These are phyloP conservation scores for Hemichromis elongatus DNA, from an alignment of 2,113 vertebrate species.

Conservation along the genomic window DNA sequence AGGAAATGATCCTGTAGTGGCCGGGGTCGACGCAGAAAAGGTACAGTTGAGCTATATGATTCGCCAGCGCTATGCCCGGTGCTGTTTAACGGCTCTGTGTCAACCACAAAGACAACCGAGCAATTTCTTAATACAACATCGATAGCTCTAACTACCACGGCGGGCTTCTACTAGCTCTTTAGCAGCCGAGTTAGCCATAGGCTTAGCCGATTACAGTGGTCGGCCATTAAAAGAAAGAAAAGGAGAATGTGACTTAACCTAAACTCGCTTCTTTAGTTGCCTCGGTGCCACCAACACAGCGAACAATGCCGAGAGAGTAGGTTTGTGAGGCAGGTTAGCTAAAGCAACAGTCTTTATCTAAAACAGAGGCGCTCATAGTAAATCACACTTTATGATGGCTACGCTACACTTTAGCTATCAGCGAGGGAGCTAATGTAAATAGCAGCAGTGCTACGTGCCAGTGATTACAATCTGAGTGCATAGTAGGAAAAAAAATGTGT, in stretches of 20 bases:
- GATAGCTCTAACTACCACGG: constrained; percentile 22
- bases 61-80: background rate
- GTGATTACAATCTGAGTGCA: background rate
- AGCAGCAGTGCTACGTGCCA: background rate
- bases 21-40: constrained; percentile 42
- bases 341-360: constrained; percentile 7
- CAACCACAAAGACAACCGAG: constrained; percentile 39
- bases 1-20: constrained; percentile 34
- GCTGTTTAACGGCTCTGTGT: background rate
- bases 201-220: background rate
- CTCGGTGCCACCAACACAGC: background rate
- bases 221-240: background rate
- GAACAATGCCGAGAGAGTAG: constrained; percentile 11
- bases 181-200: constrained; percentile 33
- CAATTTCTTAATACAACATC: constrained; percentile 21
- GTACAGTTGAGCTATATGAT: constrained; percentile 22
- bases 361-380: background rate
- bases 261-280: background rate
- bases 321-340: background rate
- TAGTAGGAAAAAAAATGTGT: background rate
- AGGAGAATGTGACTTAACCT: background rate
- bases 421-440: background rate
- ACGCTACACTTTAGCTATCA: background rate
- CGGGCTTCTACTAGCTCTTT: constrained; percentile 18
- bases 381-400: constrained; percentile 28